A percentile compares a stretch with the other conserved stretches of the same genome.
Conservation (phyloP, 2,113 vertebrate species). For the Peucedramus taeniatus region DNA sequence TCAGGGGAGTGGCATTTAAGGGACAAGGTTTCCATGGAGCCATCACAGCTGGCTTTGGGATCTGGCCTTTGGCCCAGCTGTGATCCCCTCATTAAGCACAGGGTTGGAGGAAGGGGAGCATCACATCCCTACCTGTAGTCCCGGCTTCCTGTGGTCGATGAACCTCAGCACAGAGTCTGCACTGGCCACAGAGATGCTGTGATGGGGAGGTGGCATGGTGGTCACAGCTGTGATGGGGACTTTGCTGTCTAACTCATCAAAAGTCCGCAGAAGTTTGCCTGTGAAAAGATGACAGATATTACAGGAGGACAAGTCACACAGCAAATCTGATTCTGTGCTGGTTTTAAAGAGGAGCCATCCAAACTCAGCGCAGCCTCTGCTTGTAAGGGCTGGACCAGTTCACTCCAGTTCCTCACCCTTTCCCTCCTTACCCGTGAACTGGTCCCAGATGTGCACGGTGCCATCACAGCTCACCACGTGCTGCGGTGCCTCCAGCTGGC, state of each 20-base stretch:
- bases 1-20: background rate
- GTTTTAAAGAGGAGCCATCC: background rate
- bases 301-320: background rate
- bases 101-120: background rate
- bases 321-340: background rate
- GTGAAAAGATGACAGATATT: background rate
- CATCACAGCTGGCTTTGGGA: background rate
- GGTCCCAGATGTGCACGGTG: conserved; percentile 93
- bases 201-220: conserved; percentile 91
- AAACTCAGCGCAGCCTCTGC: background rate
- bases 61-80: background rate
- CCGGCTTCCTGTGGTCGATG: conserved; percentile 92
- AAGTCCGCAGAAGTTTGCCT: conserved; percentile 89
- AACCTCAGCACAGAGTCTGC: conserved; percentile 94
- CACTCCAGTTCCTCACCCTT: background rate
- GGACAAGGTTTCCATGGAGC: background rate
- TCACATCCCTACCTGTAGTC: conserved; percentile 83
- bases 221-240: conserved; percentile 90
- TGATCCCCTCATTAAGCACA: background rate
- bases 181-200: conserved; percentile 89
- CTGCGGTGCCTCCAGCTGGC: conserved; percentile 87
- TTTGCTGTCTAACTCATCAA: conserved; percentile 87
- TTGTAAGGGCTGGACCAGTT: background rate
- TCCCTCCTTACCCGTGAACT: conserved; percentile 83
- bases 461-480: conserved; percentile 98